Evolutionary conservation across 2,888 invertebrate species (phyloP).

Genomic region (Scelioninae gen. 1): DNA sequence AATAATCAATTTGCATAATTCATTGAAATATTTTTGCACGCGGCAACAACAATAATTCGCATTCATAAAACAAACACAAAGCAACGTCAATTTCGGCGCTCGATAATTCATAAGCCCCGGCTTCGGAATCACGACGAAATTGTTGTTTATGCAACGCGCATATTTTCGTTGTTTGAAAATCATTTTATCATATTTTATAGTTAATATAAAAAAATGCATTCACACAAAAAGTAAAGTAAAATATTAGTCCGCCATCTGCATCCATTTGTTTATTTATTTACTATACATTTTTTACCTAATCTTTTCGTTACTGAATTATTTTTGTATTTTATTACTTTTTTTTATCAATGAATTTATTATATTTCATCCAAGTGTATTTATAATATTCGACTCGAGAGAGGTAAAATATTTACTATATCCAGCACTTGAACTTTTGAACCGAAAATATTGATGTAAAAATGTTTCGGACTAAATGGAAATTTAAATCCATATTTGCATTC

Average conservation of each 20-base stretch:
- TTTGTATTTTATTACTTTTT: too few relatives aligned
- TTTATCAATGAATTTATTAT: constrained; percentile 5
- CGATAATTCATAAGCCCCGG: constrained; percentile 64
- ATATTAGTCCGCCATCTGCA: too few relatives aligned
- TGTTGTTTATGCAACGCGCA: constrained; percentile 56
- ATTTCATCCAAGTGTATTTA: constrained; percentile 1
- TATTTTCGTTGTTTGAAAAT: constrained; percentile 33
- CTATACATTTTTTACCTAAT: neutral
- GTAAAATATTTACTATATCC: constrained; percentile 14
- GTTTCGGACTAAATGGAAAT: constrained; percentile 1
- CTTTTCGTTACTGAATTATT: neutral
- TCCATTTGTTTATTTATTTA: too few relatives aligned
- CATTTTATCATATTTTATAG: constrained; percentile 34
- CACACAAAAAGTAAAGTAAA: neutral
- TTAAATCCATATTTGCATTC: neutral
- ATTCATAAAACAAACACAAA: constrained; percentile 58
- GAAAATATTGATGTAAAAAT: constrained; percentile 11
- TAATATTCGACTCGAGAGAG: constrained; percentile 14
- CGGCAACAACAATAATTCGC: constrained; percentile 47
- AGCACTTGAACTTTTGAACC: neutral
- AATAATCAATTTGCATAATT: constrained; percentile 59
- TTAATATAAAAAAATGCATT: constrained; percentile 2
- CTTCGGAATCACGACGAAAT: constrained; percentile 48
- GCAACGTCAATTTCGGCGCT: constrained; percentile 61
- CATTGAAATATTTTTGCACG: constrained; percentile 50